Percentiles rank a stretch among this genome's conserved stretches.
phyloP scores from a whole-genome alignment of 1,140 invertebrate species.

The Cryptotermes secundus region DNA sequence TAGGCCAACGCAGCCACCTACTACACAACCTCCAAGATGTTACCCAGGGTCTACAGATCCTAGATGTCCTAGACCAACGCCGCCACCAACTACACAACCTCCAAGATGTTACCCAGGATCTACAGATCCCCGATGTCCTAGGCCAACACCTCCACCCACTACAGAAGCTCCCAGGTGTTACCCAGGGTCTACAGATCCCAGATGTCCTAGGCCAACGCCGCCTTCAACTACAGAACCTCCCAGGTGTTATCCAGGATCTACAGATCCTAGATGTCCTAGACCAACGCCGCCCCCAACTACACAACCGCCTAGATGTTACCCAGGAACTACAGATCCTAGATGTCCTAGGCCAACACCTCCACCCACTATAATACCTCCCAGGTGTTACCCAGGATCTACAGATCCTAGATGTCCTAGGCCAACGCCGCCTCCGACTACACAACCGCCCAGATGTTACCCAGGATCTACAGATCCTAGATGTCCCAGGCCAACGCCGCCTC shows the following conservation, averaged over 20 bases:
- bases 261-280: constrained; percentile 46
- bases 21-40: background rate
- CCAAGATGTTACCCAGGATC: constrained; percentile 42
- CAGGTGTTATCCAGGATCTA: constrained; percentile 43
- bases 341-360: constrained; percentile 41
- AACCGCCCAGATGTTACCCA: constrained; percentile 39
- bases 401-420: constrained; percentile 42
- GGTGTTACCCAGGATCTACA: constrained; percentile 45
- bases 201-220: constrained; percentile 44
- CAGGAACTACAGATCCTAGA: constrained; percentile 43
- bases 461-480: constrained; percentile 44
- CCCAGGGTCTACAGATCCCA: constrained; percentile 44
- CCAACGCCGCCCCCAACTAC: constrained; percentile 37
- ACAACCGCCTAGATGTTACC: constrained; percentile 36
- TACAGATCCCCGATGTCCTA: constrained; percentile 46
- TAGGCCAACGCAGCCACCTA: constrained; percentile 21
- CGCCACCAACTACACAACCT: constrained; percentile 28
- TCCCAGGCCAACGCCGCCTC: constrained; percentile 34
- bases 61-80: constrained; percentile 44
- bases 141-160: constrained; percentile 9
- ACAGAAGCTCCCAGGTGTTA: background rate
- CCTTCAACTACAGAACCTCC: too few relatives aligned
- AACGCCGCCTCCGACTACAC: constrained; percentile 33
- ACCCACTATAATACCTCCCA: constrained; percentile 33
- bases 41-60: constrained; percentile 43